A percentile compares a stretch with the other conserved stretches of the same genome.
These are phyloP conservation scores for Pachyuromys duprasi DNA, from an alignment of 2,797 vertebrate species.

Conservation along the genomic window DNA sequence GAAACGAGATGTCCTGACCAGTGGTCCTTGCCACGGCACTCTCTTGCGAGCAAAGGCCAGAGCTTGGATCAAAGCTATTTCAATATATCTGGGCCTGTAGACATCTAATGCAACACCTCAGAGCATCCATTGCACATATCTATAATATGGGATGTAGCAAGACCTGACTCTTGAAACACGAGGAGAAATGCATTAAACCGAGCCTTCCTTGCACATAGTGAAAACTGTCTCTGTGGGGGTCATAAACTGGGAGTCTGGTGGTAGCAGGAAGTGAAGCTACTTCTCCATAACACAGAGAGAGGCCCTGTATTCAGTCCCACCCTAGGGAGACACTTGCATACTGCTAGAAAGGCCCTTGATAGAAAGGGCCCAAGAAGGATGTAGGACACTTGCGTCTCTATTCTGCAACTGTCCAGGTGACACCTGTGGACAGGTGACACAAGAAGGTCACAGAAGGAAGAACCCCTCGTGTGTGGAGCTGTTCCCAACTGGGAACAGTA, in stretches of 20 bases:
- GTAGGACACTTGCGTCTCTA: neutral
- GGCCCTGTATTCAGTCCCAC: neutral
- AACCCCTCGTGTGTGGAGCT: neutral
- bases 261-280: neutral
- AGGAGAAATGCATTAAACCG: neutral
- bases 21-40: neutral
- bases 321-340: neutral
- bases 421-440: neutral
- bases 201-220: neutral
- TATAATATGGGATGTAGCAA: neutral
- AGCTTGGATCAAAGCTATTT: neutral
- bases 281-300: neutral
- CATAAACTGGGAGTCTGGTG: no score
- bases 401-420: neutral
- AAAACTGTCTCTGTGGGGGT: neutral
- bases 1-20: fast-evolving
- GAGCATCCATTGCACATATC: neutral
- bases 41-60: neutral
- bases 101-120: neutral
- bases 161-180: neutral
- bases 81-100: neutral
- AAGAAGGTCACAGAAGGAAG: neutral
- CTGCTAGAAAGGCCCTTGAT: neutral
- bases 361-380: neutral
- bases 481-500: fast-evolving